Conservation (phyloP, 2,888 invertebrate species). For the Luperina nickerlii region DNA sequence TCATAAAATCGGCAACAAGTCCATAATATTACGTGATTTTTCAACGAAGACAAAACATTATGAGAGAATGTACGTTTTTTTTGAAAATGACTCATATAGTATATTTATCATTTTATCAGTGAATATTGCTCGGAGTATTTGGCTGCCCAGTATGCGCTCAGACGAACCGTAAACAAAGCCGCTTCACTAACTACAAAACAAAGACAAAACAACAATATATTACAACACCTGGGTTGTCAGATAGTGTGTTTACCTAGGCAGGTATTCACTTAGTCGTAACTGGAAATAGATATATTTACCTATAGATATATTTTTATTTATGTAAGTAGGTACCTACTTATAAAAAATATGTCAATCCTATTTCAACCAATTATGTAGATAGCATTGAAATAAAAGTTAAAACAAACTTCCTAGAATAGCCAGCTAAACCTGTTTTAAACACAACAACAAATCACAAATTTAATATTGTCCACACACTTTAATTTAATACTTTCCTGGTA, state of each 20-base stretch:
- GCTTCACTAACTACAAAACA: not conserved
- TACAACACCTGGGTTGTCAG: not conserved
- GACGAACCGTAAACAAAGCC: not conserved
- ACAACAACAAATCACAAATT: not conserved
- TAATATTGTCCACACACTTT: not conserved
- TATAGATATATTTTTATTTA: no score
- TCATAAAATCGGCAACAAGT: no score
- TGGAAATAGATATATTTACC: not conserved
- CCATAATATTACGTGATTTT: no score
- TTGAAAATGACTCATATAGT: no score
- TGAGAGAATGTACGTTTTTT: no score
- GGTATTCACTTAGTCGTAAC: not conserved
- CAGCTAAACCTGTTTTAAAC: constrained; percentile 41
- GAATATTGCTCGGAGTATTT: not conserved
- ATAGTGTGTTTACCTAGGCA: not conserved
- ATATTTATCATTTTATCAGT: no score
- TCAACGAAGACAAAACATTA: no score
- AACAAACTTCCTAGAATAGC: constrained; percentile 43
- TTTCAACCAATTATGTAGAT: not conserved
- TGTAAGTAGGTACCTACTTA: no score
- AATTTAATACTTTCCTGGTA: not conserved
- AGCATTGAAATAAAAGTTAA: constrained; percentile 15
- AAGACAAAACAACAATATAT: not conserved
- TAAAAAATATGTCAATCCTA: not conserved
- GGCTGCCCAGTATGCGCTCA: not conserved